Base-by-base conservation (phyloP, 2,113 vertebrate species). In the Brienomyrus longianalis region DNA sequence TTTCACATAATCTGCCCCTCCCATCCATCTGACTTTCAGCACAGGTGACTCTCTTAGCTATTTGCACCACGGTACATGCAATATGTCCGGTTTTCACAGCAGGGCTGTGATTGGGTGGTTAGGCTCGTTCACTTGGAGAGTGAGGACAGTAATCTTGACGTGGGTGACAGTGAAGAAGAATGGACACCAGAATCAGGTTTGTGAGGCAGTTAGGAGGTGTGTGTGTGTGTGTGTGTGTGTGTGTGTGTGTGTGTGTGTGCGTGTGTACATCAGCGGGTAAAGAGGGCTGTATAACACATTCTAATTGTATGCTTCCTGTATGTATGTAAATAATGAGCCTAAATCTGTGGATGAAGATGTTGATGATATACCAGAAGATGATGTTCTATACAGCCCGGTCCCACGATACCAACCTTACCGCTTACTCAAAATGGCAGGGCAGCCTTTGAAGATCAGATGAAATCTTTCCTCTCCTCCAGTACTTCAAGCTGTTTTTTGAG, bases 131-230 rank as follows among this genome's bases (percentile, higher is more conserved):
- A n/a, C 56, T 85, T 52, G 21, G 23, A 85, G 17, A 84, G 50
- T 54, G 88, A 89, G 70, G 50, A 83, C 88, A 89, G 88, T 89
- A 50, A 83, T 31, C 74, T 83, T 89, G 88, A 89, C 21, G 23
- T 83, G 52, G 21, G 54, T 89, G 89, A 89, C 43, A 89, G 52
- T 45, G 39, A 85, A 54, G 54, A 70, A 85, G 54, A 89, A 54
- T 89, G 83, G 83, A 66, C 27, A 56, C 83, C 80, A 62, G 83
- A 70, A 86, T 85, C 54, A 66, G 83, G 83, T 89, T 89, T 89
- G 31, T 56, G 88, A 83, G 47, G 50, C 31, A 89, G 50, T 83
- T 89, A 56, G 50, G 51, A 89, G 31, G 50, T 89, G 48, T 43
- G 88, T 15, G 51, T 88, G 56, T 15, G 43, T 47, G 56, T 15